Evolutionary conservation across 1,140 invertebrate genomes (phyloP), one percentile per base, ranked within the genome.

Genomic region (Contarinia nasturtii): DNA sequence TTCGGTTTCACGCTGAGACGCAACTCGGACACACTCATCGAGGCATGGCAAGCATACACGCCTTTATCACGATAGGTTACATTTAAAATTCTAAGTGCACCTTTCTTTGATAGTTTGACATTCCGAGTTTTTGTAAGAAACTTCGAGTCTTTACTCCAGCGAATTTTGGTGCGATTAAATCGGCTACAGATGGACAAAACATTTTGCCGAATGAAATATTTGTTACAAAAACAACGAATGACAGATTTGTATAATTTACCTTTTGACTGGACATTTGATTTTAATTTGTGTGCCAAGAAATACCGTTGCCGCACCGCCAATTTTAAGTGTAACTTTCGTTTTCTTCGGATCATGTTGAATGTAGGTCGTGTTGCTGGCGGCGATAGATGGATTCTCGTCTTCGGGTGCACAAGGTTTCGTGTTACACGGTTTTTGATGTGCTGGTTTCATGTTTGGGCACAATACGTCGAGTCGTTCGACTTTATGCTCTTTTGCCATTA

Each of bases 241-340:
- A 8, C 33, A 34, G 33, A 14, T 7, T 34, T 14, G 33, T 10
- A 10, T 17, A 14, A 38, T 4, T 44, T 75, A 79, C 34, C 76
- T 76, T 56, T 86, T 85, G 7, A 89, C 85, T 0, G 86, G 87
- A 58, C 88, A 93, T 57, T 87, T 83, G 50, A 93, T 87, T 64
- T 89, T 90, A 42, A 93, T 72, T 55, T 81, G 80, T 0, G 85
- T 87, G 36, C 86, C 87, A 52, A 79, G 75, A 64, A 84, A 90
- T 33, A 93, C 78, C 1, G 79, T 80, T 0, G 86, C 88, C 7
- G 76, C 76, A 0, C 87, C 86, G 1, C 86, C 86, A 7, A 92
- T 80, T 62, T 83, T 87, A 0, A 90, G 64, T 2, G 77, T 77
- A 18, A 79, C 77, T 58, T 85, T 84, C 49, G 80, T 79, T 54